Conservation (phyloP, 23 tunicate species). For the Phallusia fumigata region DNA sequence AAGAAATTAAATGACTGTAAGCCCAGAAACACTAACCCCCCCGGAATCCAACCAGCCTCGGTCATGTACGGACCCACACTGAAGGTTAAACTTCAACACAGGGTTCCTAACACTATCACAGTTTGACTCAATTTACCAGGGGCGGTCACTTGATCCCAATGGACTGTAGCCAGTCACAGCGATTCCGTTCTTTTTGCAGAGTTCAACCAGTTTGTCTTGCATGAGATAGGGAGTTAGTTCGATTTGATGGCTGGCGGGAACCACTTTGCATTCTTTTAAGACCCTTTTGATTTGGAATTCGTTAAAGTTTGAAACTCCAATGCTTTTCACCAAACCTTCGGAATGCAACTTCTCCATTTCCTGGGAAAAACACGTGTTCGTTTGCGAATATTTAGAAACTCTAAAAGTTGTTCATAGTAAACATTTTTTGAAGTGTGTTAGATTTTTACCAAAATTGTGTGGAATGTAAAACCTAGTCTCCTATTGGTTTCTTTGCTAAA, state of each 20-base stretch:
- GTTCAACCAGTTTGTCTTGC: conserved; percentile 51
- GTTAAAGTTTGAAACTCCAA: conserved; percentile 95
- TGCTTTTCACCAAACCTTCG: conserved; percentile 70
- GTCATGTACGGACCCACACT: no score
- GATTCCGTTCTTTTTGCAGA: conserved; percentile 57
- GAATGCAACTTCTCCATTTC: conserved; percentile 53
- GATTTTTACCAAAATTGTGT: no score
- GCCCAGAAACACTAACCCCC: no score
- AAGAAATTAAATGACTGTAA: no score
- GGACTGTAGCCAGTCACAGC: conserved; percentile 92
- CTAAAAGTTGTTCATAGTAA: no score
- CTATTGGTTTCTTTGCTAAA: no score
- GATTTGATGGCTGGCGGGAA: conserved; percentile 78
- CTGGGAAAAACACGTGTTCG: background rate
- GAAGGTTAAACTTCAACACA: no score
- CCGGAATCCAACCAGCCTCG: no score
- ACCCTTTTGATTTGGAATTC: conserved; percentile 67
- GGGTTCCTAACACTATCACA: no score
- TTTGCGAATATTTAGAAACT: no score
- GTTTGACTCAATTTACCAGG: conserved; percentile 69
- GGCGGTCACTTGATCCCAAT: conserved; percentile 63
- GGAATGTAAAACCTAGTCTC: no score
- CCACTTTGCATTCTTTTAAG: conserved; percentile 45
- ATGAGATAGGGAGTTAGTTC: conserved; percentile 72
- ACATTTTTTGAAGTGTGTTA: no score